These are phyloP conservation scores for Gastrophysa polygoni DNA, from an alignment of 2,888 invertebrate genomes.

Conservation along the genomic window DNA sequence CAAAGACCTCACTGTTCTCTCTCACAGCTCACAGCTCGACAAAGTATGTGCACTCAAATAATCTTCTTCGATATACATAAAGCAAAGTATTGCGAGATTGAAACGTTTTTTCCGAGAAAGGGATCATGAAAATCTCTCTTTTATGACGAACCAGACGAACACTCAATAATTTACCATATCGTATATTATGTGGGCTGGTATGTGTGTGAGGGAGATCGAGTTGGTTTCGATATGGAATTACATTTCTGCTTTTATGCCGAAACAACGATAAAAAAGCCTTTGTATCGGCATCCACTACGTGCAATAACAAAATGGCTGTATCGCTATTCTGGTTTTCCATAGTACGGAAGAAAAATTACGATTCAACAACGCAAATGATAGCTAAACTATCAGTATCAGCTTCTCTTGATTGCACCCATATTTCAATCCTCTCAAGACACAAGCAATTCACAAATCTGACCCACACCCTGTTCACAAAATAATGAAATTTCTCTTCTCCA, in stretches of 20 bases:
- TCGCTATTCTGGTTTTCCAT: constrained; percentile 35
- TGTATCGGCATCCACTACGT: constrained; percentile 41
- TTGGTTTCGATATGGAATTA: constrained; percentile 41
- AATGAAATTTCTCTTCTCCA: no score
- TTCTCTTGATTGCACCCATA: no score
- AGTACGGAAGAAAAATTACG: background rate
- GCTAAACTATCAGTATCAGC: no score
- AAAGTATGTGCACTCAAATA: constrained; percentile 7
- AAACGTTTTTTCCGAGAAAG: constrained; percentile 14
- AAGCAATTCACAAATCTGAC: no score
- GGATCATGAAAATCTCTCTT: background rate
- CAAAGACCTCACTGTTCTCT: constrained; percentile 1
- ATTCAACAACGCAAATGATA: no score
- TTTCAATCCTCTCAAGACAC: no score
- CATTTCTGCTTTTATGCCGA: constrained; percentile 46
- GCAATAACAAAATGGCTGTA: constrained; percentile 38
- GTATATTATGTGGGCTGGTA: background rate
- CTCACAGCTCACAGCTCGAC: constrained; percentile 10
- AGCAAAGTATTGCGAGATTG: constrained; percentile 12
- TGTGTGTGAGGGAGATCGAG: background rate
- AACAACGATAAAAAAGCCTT: constrained; percentile 45
- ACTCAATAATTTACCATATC: constrained; percentile 39
- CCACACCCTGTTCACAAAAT: no score
- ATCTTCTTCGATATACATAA: constrained; percentile 10
- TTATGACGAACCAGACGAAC: constrained; percentile 17